Evolutionary conservation across 2,888 invertebrate species (phyloP).

Genomic region (Sesamia inferens): DNA sequence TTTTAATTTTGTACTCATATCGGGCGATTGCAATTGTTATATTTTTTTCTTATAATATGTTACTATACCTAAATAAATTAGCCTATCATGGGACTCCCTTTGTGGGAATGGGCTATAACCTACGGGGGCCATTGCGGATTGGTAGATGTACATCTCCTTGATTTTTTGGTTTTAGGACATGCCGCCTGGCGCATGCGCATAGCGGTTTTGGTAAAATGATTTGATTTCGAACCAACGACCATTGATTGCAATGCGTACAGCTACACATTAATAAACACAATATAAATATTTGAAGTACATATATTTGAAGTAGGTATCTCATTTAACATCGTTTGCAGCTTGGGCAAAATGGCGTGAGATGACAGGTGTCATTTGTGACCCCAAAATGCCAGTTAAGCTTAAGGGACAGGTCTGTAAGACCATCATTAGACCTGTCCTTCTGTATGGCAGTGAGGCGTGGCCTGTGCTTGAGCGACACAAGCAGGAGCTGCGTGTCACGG

Average conservation of each 20-base stretch:
- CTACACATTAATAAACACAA: not conserved
- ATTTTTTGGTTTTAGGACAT: not conserved
- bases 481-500: too few relatives aligned
- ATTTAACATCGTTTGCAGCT: not conserved
- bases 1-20: slow-evolving; percentile 16
- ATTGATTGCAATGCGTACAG: not conserved
- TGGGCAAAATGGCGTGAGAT: too few relatives aligned
- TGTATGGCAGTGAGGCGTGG: too few relatives aligned
- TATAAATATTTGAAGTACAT: too few relatives aligned
- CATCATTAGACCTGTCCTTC: too few relatives aligned
- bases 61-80: not conserved
- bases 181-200: too few relatives aligned
- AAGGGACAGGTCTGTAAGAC: too few relatives aligned
- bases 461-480: too few relatives aligned
- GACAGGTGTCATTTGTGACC: too few relatives aligned
- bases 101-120: too few relatives aligned
- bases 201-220: not conserved
- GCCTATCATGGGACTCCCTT: not conserved
- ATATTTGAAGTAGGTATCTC: too few relatives aligned
- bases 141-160: not conserved
- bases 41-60: not conserved
- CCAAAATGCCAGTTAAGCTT: too few relatives aligned
- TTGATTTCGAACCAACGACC: not conserved
- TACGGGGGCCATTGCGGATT: not conserved
- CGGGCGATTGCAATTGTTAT: not conserved